Conservation (phyloP, 2,797 vertebrate genomes). For the Halcyon badia region DNA sequence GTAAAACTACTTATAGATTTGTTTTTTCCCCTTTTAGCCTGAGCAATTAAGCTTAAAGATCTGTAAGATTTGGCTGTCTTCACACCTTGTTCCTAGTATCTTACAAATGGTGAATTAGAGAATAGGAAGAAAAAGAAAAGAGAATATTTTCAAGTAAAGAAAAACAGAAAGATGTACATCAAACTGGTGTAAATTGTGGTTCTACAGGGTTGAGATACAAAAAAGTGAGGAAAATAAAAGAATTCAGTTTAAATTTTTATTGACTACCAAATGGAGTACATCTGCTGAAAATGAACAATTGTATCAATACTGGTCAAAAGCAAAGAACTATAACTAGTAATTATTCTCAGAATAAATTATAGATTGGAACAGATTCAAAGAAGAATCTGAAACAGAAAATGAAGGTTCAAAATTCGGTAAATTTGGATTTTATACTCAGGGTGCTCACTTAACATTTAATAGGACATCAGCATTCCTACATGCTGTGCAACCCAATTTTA, state of each 20-base stretch:
- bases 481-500: not conserved
- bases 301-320: not conserved
- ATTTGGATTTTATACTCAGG: not conserved
- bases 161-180: not conserved
- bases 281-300: not conserved
- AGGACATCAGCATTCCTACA: not conserved
- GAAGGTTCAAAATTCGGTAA: not conserved
- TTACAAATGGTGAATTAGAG: not conserved
- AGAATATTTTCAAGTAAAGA: not conserved
- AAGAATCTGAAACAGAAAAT: not conserved
- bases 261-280: not conserved
- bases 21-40: not conserved
- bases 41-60: not conserved
- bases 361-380: not conserved
- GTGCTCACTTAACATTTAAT: not conserved
- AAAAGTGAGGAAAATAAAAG: not conserved
- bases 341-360: not conserved
- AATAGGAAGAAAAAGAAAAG: not conserved
- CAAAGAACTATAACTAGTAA: not conserved
- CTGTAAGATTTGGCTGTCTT: not conserved
- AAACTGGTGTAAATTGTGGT: not conserved
- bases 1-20: not conserved
- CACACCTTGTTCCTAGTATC: not conserved
- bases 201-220: not conserved
- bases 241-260: not conserved